Conservation (phyloP, 2,797 vertebrate species). For the Platalea minor region DNA sequence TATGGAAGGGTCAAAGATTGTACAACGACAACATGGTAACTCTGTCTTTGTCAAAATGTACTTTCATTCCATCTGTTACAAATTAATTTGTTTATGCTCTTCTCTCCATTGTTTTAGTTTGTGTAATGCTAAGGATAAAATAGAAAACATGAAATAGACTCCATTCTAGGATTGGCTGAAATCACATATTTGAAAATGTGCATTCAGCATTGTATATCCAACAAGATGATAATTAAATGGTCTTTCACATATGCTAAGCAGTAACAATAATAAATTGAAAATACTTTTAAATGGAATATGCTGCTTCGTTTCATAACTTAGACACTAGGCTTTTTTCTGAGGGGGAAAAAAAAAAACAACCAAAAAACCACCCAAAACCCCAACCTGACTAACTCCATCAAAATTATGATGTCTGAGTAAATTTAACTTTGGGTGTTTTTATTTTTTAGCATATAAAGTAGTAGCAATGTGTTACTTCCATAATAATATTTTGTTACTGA, state of each 20-base stretch:
- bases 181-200: neutral
- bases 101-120: neutral
- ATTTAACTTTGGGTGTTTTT: neutral
- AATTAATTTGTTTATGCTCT: neutral
- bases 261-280: neutral
- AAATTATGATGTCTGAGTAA: neutral
- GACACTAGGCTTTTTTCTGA: neutral
- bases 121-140: neutral
- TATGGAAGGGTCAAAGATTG: neutral
- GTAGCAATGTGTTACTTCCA: neutral
- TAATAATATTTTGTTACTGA: neutral
- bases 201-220: neutral
- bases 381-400: neutral
- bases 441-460: neutral
- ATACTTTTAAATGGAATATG: neutral
- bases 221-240: neutral
- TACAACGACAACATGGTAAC: neutral
- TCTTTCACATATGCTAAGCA: neutral
- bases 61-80: neutral
- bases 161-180: neutral
- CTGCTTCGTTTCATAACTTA: neutral
- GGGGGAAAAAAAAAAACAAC: neutral
- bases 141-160: neutral
- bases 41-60: neutral
- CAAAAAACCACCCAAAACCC: neutral